phyloP scores from a whole-genome alignment of 2,888 invertebrate species.

The Leptinotarsa peninsularis region DNA sequence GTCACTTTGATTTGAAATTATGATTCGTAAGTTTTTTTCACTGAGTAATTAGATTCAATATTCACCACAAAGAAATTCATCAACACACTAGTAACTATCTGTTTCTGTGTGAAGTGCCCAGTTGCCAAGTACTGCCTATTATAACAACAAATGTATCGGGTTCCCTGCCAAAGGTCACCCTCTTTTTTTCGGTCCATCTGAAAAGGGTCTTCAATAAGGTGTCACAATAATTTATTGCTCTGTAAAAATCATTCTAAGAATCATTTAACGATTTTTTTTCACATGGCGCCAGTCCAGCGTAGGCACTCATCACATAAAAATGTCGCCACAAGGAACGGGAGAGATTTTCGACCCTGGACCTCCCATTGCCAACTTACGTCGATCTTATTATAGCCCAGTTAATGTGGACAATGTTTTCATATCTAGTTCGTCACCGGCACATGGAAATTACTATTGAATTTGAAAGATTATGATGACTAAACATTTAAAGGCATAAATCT shows the following conservation, averaged over 20 bases:
- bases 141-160: constrained; percentile 5
- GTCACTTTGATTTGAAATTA: too few species aligned
- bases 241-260: constrained; percentile 17
- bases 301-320: constrained; percentile 28
- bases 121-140: not conserved
- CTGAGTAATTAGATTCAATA: too few species aligned
- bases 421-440: too few species aligned
- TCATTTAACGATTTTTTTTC: constrained; percentile 20
- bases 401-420: not conserved
- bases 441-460: too few species aligned
- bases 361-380: constrained; percentile 47
- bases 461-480: too few species aligned
- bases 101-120: not conserved
- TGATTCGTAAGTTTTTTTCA: too few species aligned
- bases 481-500: too few species aligned
- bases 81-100: not conserved
- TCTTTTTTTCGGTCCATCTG: constrained; percentile 3
- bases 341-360: constrained; percentile 54
- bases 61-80: not conserved
- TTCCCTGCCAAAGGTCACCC: constrained; percentile 11
- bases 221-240: constrained; percentile 21
- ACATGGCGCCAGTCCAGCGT: constrained; percentile 25
- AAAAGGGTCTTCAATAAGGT: constrained; percentile 18
- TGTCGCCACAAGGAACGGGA: constrained; percentile 36
- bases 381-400: constrained; percentile 14